Evolutionary conservation across 1,140 invertebrate genomes (phyloP).

Genomic region (Drosophila pachea): DNA sequence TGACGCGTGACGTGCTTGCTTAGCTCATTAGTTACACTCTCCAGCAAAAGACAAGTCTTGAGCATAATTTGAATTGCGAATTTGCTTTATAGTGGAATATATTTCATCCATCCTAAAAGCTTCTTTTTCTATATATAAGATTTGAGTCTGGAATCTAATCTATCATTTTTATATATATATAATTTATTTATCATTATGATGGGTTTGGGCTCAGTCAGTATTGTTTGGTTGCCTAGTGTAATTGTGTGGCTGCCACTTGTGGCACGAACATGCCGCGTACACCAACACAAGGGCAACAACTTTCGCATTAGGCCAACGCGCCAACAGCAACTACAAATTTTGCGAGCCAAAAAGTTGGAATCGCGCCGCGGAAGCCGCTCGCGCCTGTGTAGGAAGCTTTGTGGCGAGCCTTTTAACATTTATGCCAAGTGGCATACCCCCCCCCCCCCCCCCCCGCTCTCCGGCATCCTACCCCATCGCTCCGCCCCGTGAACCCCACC

Average conservation of each 20-base stretch:
- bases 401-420: conserved; percentile 62
- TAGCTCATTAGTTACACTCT: conserved; percentile 50
- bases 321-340: conserved; percentile 42
- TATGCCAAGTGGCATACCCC: conserved; percentile 39
- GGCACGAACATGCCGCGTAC: conserved; percentile 55
- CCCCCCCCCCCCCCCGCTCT: not conserved
- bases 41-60: conserved; percentile 15
- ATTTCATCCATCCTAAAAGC: too few relatives aligned
- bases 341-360: conserved; percentile 32
- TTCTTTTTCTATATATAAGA: too few relatives aligned
- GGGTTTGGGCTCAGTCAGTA: too few relatives aligned
- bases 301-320: conserved; percentile 72
- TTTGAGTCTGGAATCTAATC: too few relatives aligned
- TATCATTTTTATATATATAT: too few relatives aligned
- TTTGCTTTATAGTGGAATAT: not conserved
- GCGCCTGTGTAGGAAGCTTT: conserved; percentile 65
- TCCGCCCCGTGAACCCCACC: conserved; percentile 2
- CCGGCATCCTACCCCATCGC: too few relatives aligned
- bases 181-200: too few relatives aligned
- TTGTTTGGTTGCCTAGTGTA: conserved; percentile 30
- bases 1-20: conserved; percentile 68
- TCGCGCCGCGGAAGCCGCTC: conserved; percentile 44
- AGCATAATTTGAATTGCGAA: not conserved
- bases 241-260: conserved; percentile 66
- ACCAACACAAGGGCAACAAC: conserved; percentile 77